These are phyloP conservation scores for Melanogrammus aeglefinus DNA, from an alignment of 2,797 vertebrate genomes.

Conservation along the genomic window DNA sequence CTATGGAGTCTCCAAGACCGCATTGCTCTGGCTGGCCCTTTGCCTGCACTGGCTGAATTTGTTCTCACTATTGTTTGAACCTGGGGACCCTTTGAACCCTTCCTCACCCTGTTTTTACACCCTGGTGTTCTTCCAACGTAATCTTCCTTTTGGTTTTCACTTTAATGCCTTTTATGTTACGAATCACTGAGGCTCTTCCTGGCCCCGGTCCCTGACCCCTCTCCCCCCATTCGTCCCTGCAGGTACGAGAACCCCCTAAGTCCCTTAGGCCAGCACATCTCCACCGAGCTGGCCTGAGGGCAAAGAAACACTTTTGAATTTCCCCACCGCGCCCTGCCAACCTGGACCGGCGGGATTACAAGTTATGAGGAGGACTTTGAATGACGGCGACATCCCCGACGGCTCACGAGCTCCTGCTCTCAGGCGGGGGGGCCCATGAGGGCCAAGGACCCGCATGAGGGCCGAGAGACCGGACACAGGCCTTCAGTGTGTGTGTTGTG, in stretches of 20 bases:
- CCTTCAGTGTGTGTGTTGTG: no score
- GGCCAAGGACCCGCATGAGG: background rate
- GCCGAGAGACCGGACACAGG: no score
- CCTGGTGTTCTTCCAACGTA: background rate
- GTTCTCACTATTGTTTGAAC: conserved; percentile 7
- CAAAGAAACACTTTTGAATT: conserved; percentile 82
- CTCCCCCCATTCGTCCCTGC: conserved; percentile 23
- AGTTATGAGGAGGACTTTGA: conserved; percentile 85
- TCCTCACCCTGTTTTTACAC: background rate
- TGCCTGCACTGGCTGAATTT: background rate
- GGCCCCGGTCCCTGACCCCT: background rate
- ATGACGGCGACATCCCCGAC: conserved; percentile 38
- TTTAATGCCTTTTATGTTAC: background rate
- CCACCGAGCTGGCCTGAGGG: conserved; percentile 68
- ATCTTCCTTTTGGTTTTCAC: background rate
- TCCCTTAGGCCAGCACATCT: conserved; percentile 75
- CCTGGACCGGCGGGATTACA: conserved; percentile 81
- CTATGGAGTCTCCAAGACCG: background rate
- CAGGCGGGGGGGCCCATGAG: background rate
- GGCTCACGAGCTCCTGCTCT: background rate
- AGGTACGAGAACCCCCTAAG: conserved; percentile 84
- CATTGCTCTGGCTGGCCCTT: background rate
- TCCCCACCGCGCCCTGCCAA: conserved; percentile 78
- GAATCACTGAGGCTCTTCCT: background rate
- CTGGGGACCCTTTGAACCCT: background rate